Evolutionary conservation across 2,888 invertebrate genomes (phyloP), one percentile per base, ranked within the genome.

Genomic region (Drosophila vallismaia): DNA sequence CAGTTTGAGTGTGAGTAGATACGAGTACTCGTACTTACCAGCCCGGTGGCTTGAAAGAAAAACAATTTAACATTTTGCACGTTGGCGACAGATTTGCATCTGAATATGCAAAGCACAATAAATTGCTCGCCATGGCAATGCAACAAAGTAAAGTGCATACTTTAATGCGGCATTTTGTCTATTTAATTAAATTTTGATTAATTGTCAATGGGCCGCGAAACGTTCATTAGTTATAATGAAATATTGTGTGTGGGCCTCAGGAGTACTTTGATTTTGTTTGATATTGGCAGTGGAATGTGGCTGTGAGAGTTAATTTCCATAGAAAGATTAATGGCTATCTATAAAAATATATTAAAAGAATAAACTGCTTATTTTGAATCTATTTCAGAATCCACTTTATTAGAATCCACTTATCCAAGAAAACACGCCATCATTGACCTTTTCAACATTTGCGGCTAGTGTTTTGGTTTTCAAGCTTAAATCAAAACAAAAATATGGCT

Each of bases 1-100:
- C 24, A 29, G 59, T 38, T 64, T 45, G 44, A 64, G 33, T 64
- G 33, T 33, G 64, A 63, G 64, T 63, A 38, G 42, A 36, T 53
- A 56, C 66, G 67, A 50, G 33, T 53, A 28, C 28, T 28, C 28
- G 28, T 53, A 56, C 66, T 64, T 59, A 33, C 51, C 46, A 60
- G 74, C 68, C 60, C 64, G 69, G 76, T 76, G 77, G 81, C 77
- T 51, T 26, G 50, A 38, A 31, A 10, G 29, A 42, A 58, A 58
- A 59, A 78, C 54, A 73, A 70, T 26, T 66, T 73, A 77, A 55
- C 73, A 79, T 71, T 83, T 81, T 86, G 81, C 86, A 86, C 81
- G 84, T 81, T 81, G 81, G 86, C 86, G 81, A 81, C 81, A 83
- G 75, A 81, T 79, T 79, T 83, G 71, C 83, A 82, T 80, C 76